Conservation (phyloP, 2,888 invertebrate species). For the Ectemnius cavifrons region DNA sequence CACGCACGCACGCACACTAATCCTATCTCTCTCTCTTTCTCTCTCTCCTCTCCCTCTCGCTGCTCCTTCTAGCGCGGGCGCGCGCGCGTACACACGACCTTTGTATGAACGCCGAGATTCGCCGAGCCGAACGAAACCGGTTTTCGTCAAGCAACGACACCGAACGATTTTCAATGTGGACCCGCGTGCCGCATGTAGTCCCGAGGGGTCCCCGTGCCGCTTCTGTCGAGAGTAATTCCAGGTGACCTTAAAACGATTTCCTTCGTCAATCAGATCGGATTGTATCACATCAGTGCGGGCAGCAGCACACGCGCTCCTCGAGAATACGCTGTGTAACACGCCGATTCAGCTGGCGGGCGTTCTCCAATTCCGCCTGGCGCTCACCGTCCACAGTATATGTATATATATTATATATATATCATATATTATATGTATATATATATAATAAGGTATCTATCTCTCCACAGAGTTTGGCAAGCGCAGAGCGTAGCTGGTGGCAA, state of each 20-base stretch:
- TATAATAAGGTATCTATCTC: no score
- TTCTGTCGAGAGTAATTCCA: slow-evolving; percentile 44
- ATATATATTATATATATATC: no score
- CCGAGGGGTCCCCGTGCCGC: slow-evolving; percentile 51
- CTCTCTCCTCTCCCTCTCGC: slow-evolving; percentile 1
- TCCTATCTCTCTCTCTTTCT: no score
- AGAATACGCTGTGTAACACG: no score
- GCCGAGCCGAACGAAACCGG: slow-evolving; percentile 74
- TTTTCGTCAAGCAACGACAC: slow-evolving; percentile 67
- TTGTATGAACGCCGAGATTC: slow-evolving; percentile 70
- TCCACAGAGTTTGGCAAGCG: no score
- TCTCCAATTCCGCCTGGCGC: no score
- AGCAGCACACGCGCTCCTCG: no score
- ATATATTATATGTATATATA: no score
- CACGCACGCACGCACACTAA: background rate
- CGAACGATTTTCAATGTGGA: slow-evolving; percentile 63
- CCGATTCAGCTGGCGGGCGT: no score
- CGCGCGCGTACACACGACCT: slow-evolving; percentile 65
- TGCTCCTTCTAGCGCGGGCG: slow-evolving; percentile 25
- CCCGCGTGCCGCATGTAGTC: slow-evolving; percentile 42
- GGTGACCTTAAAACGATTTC: slow-evolving; percentile 32
- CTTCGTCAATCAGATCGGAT: slow-evolving; percentile 33
- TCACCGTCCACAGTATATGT: no score
- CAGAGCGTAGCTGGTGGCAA: no score
- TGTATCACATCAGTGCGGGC: slow-evolving; percentile 26